These are phyloP conservation scores for Drosophila engyochracea DNA, from an alignment of 2,888 invertebrate genomes.

Conservation along the genomic window DNA sequence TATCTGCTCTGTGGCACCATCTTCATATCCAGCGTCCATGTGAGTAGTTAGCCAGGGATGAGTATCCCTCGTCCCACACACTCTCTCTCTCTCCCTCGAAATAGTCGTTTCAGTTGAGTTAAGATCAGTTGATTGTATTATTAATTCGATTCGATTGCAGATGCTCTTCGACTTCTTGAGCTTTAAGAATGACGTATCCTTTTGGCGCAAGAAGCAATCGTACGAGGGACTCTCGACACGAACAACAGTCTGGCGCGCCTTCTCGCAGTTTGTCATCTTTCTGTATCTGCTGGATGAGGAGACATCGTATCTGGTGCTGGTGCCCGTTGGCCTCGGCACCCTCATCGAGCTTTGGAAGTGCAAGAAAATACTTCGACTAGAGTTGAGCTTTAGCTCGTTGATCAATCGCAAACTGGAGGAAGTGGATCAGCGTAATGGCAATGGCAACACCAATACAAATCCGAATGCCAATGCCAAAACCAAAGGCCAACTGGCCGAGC, in stretches of 20 bases:
- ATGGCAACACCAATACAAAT: not conserved
- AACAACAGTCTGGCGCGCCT: slow-evolving; percentile 96
- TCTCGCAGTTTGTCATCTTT: slow-evolving; percentile 96
- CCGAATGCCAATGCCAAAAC: not conserved
- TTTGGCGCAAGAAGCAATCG: slow-evolving; percentile 95
- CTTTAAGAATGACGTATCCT: slow-evolving; percentile 98
- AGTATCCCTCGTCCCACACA: not conserved
- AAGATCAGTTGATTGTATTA: not conserved
- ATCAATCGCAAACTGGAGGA: slow-evolving; percentile 58
- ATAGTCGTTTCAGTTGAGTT: not conserved
- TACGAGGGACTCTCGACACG: slow-evolving; percentile 96
- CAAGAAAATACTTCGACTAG: slow-evolving; percentile 94
- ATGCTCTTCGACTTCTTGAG: slow-evolving; percentile 98
- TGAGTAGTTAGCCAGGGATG: slow-evolving; percentile 86
- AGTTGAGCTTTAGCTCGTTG: slow-evolving; percentile 85
- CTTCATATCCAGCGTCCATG: slow-evolving; percentile 96
- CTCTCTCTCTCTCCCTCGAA: not conserved
- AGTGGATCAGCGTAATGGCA: slow-evolving; percentile 45
- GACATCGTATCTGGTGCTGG: slow-evolving; percentile 94
- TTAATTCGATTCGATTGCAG: slow-evolving; percentile 86
- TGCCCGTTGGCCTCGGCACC: slow-evolving; percentile 94
- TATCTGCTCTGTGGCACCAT: slow-evolving; percentile 96
- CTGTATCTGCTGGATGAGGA: slow-evolving; percentile 96
- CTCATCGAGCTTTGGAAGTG: slow-evolving; percentile 99
- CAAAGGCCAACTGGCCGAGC: slow-evolving; percentile 88